Base-by-base conservation (phyloP, 2,888 invertebrate species). In the Miltochrista miniata region DNA sequence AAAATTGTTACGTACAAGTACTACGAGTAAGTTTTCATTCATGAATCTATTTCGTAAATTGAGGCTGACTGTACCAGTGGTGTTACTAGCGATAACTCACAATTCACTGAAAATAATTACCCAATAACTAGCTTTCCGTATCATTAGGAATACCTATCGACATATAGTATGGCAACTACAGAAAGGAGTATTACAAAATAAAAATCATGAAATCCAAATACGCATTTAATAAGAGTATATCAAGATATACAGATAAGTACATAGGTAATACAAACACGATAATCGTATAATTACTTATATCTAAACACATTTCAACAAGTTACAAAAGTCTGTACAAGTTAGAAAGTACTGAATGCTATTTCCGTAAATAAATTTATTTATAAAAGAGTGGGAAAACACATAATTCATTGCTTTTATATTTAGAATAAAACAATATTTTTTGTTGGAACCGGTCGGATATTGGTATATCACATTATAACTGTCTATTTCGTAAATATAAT, bases 191-290 rank as follows among this genome's bases (percentile, higher is more conserved):
- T 12, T 40, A 2, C 8, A 7, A 48, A 42, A 48, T 42, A 3
- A 48, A 42, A 48, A 10, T 13, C 31, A 36, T 15, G 7, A 35
- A 7, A 15, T 47, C 18, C 36, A 69, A 81, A 80, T 83, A 83
- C 74, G 74, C 79, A 74, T 85, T 83, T 87, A 81, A 75, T 85
- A 77, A 56, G 64, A 70, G 76, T 75, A 73, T 74, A 45, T 59
- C 68, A 39, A 50, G 56, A 74, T 83, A 87, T 80, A 83, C 80
- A 85, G 72, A 84, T 81, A 86, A 85, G 85, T 87, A 87, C 84
- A 79, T 58, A 51, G 50, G 49, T 67, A 50, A 62, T 66, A 61
- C 59, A 65, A 50, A 56, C 61, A 49, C 54, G 13, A 59, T 48
- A 29, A 15, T 58, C 9, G 43, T 45, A 36, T 24, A 4, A 24